Base-by-base conservation (phyloP, 2,113 vertebrate species). In the Henicopernis longicauda region DNA sequence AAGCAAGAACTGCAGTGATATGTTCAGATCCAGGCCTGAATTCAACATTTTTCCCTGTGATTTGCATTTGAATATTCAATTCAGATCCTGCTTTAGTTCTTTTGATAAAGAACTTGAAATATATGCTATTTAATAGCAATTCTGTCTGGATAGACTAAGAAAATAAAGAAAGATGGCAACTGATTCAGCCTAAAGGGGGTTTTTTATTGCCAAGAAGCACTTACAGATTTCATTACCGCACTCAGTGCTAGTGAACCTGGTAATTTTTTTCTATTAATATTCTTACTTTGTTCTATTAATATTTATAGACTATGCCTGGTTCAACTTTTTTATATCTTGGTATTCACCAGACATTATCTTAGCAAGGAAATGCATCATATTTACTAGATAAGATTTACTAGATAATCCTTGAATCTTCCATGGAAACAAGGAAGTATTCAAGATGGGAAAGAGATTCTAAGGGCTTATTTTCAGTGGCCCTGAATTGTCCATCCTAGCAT, bases 131-230 rank as follows among this genome's bases (percentile, higher is more conserved):
- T 85, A 81, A 79, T 40, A 89, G 50, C 44, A 91, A 23, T 32
- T 63, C 38, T 77, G 25, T 66, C 40, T 78, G 26, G 9, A 78
- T 12, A 82, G 29, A 83, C 52, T 47, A 71, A 13, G 38, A 86
- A 49, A 89, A 89, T 50, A 66, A 85, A 79, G 74, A 54, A 69
- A 61, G 29, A 67, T 38, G 10, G 32, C 17, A 86, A 89, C 52
- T 69, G 61, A 86, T 61, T 76, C 80, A 72, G 20, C 22, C 8
- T 80, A 59, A 47, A 0, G 0, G 0, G 4, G 0, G 0, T 27
- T 55, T 58, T 62, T 58, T 50, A 78, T 66, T 82, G 57, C 26
- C 38, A 90, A 82, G 82, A 8, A 63, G 31, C 22, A 18, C 81
- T 84, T 91, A 70, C 11, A 52, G 34, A 81, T 89, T 86, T 93